Evolutionary conservation across 2,113 vertebrate species (phyloP), one percentile per base, ranked within the genome.

Genomic region (Alligator sinensis): DNA sequence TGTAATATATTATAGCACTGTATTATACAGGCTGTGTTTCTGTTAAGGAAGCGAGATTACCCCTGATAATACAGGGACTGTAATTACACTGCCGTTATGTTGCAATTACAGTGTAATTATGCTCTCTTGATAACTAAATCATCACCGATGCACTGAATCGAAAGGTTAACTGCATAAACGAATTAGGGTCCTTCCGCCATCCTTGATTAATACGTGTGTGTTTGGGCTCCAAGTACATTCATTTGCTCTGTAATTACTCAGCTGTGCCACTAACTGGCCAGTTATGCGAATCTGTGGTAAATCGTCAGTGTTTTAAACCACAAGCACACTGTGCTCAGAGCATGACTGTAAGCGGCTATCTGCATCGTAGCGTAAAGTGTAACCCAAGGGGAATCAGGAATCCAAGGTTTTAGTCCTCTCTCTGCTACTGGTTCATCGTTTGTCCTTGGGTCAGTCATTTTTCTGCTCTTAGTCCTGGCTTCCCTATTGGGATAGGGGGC

Each of bases 41-140:
- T 13, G 34, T 47, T 88, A 14, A 87, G 60, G 86, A 3, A 15
- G 2, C 76, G 2, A 80, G 27, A 0, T 4, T 60, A 21, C 80
- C 6, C 1, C 87, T 14, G 89, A 57, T 90, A 74, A 28, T 4
- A 0, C 90, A 8, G 2, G 1, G 77, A 87, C 93, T 91, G 92
- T 82, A 28, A 94, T 92, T 55, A 17, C 15, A 1, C 84, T 13
- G 3, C 91, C 2, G 79, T 34, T 84, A 28, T 7, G 16, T 88
- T 0, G 10, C 94, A 91, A 92, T 92, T 95, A 89, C 82, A 5
- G 13, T 1, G 68, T 80, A 89, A 95, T 84, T 90, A 80, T 86
- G 91, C 82, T 90, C 87, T 47, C 86, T 79, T 93, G 93, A 95
- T 97, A 94, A 94, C 88, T 93, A 86, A 96, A 97, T 96, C 79